Percentiles rank a stretch among this genome's conserved stretches.
Evolutionary conservation across 2,888 invertebrate species (phyloP).

Genomic region (Drosophila acutilabella): DNA sequence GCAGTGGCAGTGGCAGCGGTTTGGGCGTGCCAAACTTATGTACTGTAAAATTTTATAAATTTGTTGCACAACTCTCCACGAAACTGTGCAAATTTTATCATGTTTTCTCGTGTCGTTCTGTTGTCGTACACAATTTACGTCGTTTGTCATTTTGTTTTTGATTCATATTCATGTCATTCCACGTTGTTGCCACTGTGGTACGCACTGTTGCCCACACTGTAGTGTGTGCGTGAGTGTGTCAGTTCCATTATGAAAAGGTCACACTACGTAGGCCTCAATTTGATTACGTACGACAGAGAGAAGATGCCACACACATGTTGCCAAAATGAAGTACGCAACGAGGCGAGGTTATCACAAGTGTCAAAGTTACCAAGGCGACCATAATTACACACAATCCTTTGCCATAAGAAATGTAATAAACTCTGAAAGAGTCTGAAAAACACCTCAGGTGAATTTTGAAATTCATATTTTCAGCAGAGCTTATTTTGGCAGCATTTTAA

Average conservation of each 20-base stretch:
- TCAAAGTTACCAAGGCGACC: neutral
- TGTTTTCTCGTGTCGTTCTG: neutral
- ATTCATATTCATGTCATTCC: conserved; percentile 64
- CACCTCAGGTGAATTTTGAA: conserved; percentile 3
- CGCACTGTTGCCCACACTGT: conserved; percentile 18
- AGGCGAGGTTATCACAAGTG: conserved; percentile 9
- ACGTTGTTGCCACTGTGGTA: conserved; percentile 39
- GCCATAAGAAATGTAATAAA: neutral
- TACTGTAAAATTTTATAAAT: conserved; percentile 70
- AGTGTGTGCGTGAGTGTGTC: conserved; percentile 15
- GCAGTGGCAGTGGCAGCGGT: neutral
- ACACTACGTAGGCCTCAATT: conserved; percentile 31
- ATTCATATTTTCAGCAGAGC: neutral
- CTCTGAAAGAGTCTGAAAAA: neutral
- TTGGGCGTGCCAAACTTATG: conserved; percentile 41
- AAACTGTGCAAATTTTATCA: conserved; percentile 13
- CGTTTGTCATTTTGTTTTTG: conserved; percentile 54
- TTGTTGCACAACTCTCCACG: conserved; percentile 25
- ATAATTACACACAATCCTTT: conserved; percentile 2
- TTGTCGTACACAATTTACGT: conserved; percentile 55
- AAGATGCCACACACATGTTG: conserved; percentile 17
- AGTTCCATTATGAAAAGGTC: conserved; percentile 47
- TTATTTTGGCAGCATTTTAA: no score
- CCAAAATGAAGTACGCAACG: conserved; percentile 10
- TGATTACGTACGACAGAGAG: conserved; percentile 51